Conservation (phyloP, 1,140 invertebrate species). For the Drosophila serrata region DNA sequence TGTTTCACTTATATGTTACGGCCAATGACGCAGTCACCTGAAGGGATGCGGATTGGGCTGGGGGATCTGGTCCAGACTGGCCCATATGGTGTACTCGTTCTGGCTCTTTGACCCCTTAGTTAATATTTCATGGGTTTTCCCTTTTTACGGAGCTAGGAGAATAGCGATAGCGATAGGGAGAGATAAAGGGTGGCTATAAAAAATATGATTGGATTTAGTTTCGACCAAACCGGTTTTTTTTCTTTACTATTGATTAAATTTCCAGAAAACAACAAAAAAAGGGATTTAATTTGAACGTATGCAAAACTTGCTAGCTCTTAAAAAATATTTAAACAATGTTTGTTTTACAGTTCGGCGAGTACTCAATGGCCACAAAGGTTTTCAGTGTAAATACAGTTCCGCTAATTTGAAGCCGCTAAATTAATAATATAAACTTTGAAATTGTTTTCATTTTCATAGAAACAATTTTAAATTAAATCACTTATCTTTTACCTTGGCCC, state of each 20-base stretch:
- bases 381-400: neutral
- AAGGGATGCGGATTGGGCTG: neutral
- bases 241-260: conserved; percentile 3
- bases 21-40: conserved; percentile 42
- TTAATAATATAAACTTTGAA: neutral
- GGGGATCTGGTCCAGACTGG: conserved; percentile 26
- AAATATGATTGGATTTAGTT: conserved; percentile 39
- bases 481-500: neutral
- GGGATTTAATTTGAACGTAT: conserved; percentile 30
- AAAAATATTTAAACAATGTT: conserved; percentile 18
- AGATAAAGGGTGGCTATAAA: conserved; percentile 10
- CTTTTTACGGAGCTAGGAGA: conserved; percentile 20
- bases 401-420: neutral
- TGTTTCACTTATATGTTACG: conserved; percentile 24
- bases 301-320: neutral
- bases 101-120: conserved; percentile 47
- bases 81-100: conserved; percentile 40
- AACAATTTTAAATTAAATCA: neutral
- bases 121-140: conserved; percentile 42
- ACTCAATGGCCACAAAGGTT: neutral
- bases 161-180: neutral
- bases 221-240: neutral
- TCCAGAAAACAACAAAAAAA: conserved; percentile 6
- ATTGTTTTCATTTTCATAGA: neutral
- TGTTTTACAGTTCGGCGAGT: neutral